phyloP scores from a whole-genome alignment of 2,113 vertebrate genomes.

The human (Homo sapiens) region GRCh38 chrX:29297001-29297500 shows the following conservation, averaged over 20 bases:
- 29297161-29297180: neutral
- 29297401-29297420: neutral
- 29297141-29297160: constrained; percentile 26
- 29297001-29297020: constrained; percentile 57
- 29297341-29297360: neutral
- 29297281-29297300: neutral
- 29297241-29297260: constrained; percentile 25
- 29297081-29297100: neutral
- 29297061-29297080: constrained; percentile 51
- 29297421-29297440: neutral
- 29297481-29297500: constrained; percentile 15
- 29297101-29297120: constrained; percentile 25
- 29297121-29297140: constrained; percentile 26
- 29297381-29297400: neutral
- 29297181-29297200: neutral
- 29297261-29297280: neutral
- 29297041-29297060: constrained; percentile 59
- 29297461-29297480: neutral
- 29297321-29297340: neutral
- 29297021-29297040: constrained; percentile 52
- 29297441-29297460: neutral
- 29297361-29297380: neutral
- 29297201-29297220: constrained; percentile 31
- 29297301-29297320: neutral
- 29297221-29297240: neutral